Evolutionary conservation across 2,113 vertebrate genomes (phyloP).

Genomic region (Psammodynastes pulverulentus): DNA sequence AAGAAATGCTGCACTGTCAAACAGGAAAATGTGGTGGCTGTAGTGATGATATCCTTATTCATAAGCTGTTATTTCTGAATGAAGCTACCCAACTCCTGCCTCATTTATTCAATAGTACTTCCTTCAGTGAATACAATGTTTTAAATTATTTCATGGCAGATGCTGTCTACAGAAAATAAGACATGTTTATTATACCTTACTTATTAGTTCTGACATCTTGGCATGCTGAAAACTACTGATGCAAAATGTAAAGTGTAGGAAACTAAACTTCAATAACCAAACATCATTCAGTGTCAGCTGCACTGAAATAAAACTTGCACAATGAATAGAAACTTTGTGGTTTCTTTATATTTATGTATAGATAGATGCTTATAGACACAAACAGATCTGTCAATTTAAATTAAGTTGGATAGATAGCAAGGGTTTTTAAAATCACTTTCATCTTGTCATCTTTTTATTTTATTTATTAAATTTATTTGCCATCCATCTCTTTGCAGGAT

Average conservation of each 20-base stretch:
- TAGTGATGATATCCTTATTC: background rate
- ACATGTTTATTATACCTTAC: background rate
- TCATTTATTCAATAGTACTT: background rate
- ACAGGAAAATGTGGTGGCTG: background rate
- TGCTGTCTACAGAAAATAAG: background rate
- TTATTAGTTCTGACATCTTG: background rate
- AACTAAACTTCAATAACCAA: background rate
- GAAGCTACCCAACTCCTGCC: background rate
- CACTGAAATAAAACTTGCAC: background rate
- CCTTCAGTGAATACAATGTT: background rate
- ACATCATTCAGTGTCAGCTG: background rate
- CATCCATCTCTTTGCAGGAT: background rate
- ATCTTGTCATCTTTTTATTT: background rate
- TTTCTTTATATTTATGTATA: background rate
- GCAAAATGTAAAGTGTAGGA: background rate
- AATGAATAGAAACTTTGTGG: background rate
- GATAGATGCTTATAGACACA: background rate
- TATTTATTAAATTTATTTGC: background rate
- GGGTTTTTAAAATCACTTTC: background rate
- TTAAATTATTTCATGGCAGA: background rate
- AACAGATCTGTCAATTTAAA: background rate
- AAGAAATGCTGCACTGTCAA: background rate
- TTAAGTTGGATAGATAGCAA: background rate
- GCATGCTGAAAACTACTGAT: background rate
- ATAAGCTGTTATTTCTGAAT: background rate